Base-by-base conservation (phyloP, 2,113 vertebrate genomes). In the Tragulus kanchil region DNA sequence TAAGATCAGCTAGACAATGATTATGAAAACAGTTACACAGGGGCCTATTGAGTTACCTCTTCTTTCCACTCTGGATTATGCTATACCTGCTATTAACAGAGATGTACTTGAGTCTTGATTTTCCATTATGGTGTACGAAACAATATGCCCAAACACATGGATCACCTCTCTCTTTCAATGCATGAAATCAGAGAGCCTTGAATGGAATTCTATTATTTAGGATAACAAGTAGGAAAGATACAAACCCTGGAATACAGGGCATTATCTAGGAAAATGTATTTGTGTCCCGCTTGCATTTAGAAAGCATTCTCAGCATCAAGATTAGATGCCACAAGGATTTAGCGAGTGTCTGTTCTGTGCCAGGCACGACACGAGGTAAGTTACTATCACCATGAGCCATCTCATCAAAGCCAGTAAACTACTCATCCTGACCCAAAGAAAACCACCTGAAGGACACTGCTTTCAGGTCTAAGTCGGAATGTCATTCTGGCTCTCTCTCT, bases 1-100 rank as follows among this genome's bases (percentile, higher is more conserved):
- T 89, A 78, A 89, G 85, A 84, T 85, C 83, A 95, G 79, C 25
- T 77, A 81, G 94, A 81, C 67, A 92, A 69, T 26, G 36, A n/a
- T 77, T 78, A 89, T 83, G 89, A 94, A 78, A 67, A 67, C 42
- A 88, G 59, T 52, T 28, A 90, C 75, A 67, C 3, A 11, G 62
- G 75, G 17, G 58, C 50, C 92, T 95, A 54, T 77, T 77, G 56
- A 59, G 71, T 86, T 96, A 96, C 84, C 45, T 65, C n/a, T 59
- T 95, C 88, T 90, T 93, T 92, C 88, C 92, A 82, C n/a, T 71
- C 89, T 50, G 59, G 58, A 59, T 95, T 89, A 97, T 78, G 69
- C 75, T 90, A 92, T 3, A 92, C 64, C 84, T 94, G 84, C 92
- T 85, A 62, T 85, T 75, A 84, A 94, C 31, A 91, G 71, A 87